Percentiles rank a stretch among this genome's conserved stretches.
Evolutionary conservation across 1,140 invertebrate species (phyloP).

Genomic region (Zelostemma sp.): DNA sequence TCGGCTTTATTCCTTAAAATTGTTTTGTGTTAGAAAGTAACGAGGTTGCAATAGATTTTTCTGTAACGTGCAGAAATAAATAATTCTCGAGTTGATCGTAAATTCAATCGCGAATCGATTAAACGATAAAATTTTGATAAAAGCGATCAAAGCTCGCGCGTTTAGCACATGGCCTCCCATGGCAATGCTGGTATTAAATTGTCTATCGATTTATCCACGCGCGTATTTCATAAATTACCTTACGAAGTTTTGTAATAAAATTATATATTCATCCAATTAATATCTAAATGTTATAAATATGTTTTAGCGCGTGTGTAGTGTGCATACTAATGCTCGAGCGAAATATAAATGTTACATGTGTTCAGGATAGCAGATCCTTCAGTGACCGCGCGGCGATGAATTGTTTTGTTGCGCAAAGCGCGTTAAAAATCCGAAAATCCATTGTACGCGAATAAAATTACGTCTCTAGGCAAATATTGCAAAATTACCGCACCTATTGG

Average conservation of each 20-base stretch:
- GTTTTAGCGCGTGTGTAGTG: neutral
- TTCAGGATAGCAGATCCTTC: neutral
- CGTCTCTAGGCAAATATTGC: neutral
- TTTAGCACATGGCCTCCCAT: constrained; percentile 12
- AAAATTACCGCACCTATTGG: constrained; percentile 41
- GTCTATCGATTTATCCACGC: constrained; percentile 24
- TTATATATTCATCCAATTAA: constrained; percentile 35
- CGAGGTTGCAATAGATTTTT: too few relatives aligned
- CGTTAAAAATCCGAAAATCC: constrained; percentile 20
- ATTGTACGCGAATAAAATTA: constrained; percentile 20
- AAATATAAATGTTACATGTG: constrained; percentile 27
- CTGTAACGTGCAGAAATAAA: neutral
- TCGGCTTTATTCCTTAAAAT: too few relatives aligned
- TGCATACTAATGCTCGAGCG: constrained; percentile 18
- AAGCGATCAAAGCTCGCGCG: neutral
- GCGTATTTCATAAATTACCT: constrained; percentile 27
- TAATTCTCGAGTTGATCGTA: neutral
- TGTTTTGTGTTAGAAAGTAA: too few relatives aligned
- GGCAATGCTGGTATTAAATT: constrained; percentile 22
- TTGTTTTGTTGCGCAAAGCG: constrained; percentile 42
- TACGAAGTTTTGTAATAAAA: constrained; percentile 24
- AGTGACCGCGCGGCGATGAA: constrained; percentile 37
- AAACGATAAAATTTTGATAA: too few relatives aligned
- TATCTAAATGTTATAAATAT: constrained; percentile 43
- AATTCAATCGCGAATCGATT: neutral